Evolutionary conservation across 2,113 vertebrate genomes (phyloP), one percentile per base, ranked within the genome.

Genomic region (Oryzias celebensis): DNA sequence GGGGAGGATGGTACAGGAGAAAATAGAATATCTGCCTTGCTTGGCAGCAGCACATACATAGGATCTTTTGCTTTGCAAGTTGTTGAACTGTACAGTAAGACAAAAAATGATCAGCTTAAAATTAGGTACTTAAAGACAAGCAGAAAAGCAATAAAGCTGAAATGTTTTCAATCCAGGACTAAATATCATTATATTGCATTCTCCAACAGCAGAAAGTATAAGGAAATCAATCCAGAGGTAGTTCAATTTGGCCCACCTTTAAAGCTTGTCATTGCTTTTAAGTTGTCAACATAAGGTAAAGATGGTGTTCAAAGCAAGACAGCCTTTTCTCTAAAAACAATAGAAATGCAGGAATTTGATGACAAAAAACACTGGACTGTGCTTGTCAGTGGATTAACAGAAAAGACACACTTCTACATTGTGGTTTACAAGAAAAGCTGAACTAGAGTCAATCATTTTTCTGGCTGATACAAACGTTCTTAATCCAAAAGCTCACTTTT

Each of bases 21-120:
- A 53, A 75, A 22, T 28, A 28, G 69, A 58, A 70, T 68, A 58
- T 45, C 53, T 65, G 51, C 77, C 52, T 23, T 5, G 31, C 46
- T 59, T 68, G 57, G 62, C 26, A 71, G 42, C 26, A 28, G 26
- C 2, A 28, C 1, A 80, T 69, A 58, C 78, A 81, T 70, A 4
- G 14, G 45, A 17, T 68, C 49, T 76, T 81, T 85, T 52, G 71
- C 54, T 73, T 41, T 65, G 62, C 72, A 80, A 62, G 71, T 20
- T 81, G 65, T 65, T 72, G 50, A 55, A 65, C 55, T 73, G 63
- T 71, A 52, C 50, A 65, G 65, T 52, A 31, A 45, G 71, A 82
- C 77, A 60, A 52, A 72, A 44, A 82, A 80, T 72, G 67, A 69
- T 71, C 61, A 77, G 26, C 71, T 75, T 74, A 81, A 57, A 82